These are phyloP conservation scores for Pyrgilauda ruficollis DNA, from an alignment of 2,113 vertebrate genomes.

Conservation along the genomic window DNA sequence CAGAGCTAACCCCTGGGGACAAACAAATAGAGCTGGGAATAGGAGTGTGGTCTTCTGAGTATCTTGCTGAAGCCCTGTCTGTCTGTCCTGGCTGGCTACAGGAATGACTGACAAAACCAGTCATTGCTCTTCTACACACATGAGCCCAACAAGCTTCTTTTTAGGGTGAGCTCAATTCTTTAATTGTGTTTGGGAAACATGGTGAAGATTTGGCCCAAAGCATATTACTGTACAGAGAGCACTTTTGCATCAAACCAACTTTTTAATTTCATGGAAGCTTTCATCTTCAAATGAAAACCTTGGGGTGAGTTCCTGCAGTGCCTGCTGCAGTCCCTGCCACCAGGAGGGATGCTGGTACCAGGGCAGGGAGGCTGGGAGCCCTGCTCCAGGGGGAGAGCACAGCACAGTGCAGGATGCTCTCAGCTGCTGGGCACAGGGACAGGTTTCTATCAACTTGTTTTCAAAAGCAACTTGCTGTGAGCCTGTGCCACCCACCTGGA, in stretches of 20 bases:
- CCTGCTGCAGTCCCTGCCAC: not conserved
- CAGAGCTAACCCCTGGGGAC: too few species aligned
- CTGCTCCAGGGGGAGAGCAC: not conserved
- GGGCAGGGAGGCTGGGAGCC: not conserved
- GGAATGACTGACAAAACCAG: not conserved
- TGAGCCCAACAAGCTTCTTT: accelerated
- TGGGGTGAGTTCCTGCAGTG: not conserved
- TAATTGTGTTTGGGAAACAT: not conserved
- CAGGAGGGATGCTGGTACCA: not conserved
- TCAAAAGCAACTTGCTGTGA: not conserved
- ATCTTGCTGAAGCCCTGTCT: not conserved
- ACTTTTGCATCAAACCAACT: not conserved
- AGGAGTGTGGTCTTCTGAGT: not conserved
- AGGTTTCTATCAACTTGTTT: not conserved
- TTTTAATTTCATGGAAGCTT: not conserved
- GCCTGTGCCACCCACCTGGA: not conserved
- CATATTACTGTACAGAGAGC: not conserved
- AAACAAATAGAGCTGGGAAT: not conserved
- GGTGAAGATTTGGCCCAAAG: not conserved
- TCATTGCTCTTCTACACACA: not conserved
- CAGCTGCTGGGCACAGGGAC: not conserved
- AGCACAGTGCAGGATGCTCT: not conserved
- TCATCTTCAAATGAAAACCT: not conserved
- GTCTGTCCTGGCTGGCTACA: not conserved
- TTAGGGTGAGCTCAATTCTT: not conserved